Evolutionary conservation across 2,888 invertebrate genomes (phyloP), one percentile per base, ranked within the genome.

Genomic region (Monochamus alternatus): DNA sequence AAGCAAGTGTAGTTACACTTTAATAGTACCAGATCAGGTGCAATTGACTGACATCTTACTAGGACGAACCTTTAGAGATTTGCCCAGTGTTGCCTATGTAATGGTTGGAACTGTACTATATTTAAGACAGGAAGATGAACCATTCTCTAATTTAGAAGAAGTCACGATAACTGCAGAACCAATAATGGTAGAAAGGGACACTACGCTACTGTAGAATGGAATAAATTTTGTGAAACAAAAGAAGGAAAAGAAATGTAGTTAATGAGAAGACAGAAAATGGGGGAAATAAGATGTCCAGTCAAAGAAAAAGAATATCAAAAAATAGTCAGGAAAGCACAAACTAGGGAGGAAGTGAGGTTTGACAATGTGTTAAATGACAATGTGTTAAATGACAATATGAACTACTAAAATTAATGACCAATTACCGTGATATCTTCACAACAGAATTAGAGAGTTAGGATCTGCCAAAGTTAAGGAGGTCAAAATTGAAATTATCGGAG

Each of bases 351-450:
- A 44, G 30, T 51, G 22, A 51, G 14, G 38, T 65, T 44, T 32
- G 65, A 44, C 44, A 65, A 65, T n/a, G 12, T 43, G 14, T 65
- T 44, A 44, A 65, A 32, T 22, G 32, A 30, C 8, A 44, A 10
- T n/a, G 60, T n/a, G n/a, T n/a, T n/a, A n/a, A n/a, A n/a, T n/a
- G 44, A 64, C 12, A 31, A 43, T 31, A 12, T 12, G 38, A 64
- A 32, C 47, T 73, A 38, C n/a, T 73, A 14, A 10, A 71, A 10
- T 31, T 79, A 31, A 44, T 62, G 8, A 68, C 55, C 44, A 62
- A 66, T 47, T 77, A 70, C 63, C 60, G 75, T 7, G 71, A 74
- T 31, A 75, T 31, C 75, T 69, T 79, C n/a, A 75, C 77, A 14
- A 66, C 71, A 77, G 51, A 51, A 22, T 74, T 5, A 7, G 44